A percentile compares a stretch with the other conserved stretches of the same genome.
These are phyloP conservation scores for Galagoides demidoff DNA, from an alignment of 2,797 vertebrate species.

Conservation along the genomic window DNA sequence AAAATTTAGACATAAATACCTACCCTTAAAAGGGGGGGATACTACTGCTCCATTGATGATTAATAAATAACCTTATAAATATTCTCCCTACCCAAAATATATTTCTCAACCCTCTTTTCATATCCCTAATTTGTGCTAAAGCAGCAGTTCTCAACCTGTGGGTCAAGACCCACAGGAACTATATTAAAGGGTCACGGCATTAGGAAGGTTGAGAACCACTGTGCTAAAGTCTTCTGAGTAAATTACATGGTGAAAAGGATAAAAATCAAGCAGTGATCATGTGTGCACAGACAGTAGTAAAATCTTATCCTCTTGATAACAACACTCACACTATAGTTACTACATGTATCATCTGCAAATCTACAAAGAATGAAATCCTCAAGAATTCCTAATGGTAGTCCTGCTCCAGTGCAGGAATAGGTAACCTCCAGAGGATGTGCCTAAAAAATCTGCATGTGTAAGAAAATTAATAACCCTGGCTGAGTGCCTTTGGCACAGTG, in stretches of 20 bases:
- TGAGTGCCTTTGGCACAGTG: no score
- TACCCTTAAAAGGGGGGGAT: conserved; percentile 1
- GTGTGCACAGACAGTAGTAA: background rate
- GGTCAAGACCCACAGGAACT: no score
- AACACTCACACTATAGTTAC: background rate
- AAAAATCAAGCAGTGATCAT: conserved; percentile 30
- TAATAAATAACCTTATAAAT: background rate
- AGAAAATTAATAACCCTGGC: background rate
- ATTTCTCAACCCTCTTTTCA: background rate
- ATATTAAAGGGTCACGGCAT: no score
- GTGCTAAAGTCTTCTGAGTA: conserved; percentile 46
- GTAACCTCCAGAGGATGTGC: background rate
- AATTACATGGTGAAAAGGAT: conserved; percentile 51
- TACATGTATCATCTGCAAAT: conserved; percentile 26
- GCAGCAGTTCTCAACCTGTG: no score
- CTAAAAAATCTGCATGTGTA: conserved; percentile 45
- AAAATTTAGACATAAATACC: background rate
- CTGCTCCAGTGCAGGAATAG: background rate
- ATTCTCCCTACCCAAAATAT: conserved; percentile 26
- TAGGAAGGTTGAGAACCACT: background rate
- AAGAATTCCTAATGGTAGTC: background rate
- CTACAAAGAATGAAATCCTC: conserved; percentile 8
- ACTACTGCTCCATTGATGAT: conserved; percentile 32
- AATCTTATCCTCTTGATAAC: background rate
- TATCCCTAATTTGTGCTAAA: conserved; percentile 33